phyloP scores from a whole-genome alignment of 1,140 invertebrate species.

The Pinna nobilis region DNA sequence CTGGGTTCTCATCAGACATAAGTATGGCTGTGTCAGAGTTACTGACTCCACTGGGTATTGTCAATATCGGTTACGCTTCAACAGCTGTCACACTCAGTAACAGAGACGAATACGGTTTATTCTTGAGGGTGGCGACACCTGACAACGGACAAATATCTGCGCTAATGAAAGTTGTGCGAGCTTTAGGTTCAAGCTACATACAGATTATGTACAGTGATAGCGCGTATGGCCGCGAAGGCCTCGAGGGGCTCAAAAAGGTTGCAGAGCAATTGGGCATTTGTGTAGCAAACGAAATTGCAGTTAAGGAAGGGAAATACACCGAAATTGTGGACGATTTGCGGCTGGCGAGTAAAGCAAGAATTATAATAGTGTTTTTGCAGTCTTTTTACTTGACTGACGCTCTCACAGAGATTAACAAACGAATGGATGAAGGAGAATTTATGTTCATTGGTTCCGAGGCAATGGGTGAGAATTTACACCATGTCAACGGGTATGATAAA shows the following conservation, averaged over 20 bases:
- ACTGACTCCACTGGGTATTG: slow-evolving; percentile 18
- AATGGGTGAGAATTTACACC: slow-evolving; percentile 25
- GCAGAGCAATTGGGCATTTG: slow-evolving; percentile 25
- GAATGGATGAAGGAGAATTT: slow-evolving; percentile 36
- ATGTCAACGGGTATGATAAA: slow-evolving; percentile 11
- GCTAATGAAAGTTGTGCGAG: slow-evolving; percentile 39
- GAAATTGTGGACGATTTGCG: slow-evolving; percentile 11
- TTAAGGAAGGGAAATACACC: slow-evolving; percentile 16
- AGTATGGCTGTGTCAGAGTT: slow-evolving; percentile 24
- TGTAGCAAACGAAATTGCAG: slow-evolving; percentile 32
- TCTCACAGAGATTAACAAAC: neutral
- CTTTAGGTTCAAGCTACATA: slow-evolving; percentile 24
- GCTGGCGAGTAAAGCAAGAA: slow-evolving; percentile 13
- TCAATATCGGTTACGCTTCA: slow-evolving; percentile 38
- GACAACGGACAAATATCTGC: slow-evolving; percentile 38
- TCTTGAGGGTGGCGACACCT: slow-evolving; percentile 36
- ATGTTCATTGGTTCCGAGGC: slow-evolving; percentile 48
- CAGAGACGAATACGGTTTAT: slow-evolving; percentile 35
- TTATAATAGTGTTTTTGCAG: slow-evolving; percentile 42
- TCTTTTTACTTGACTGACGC: slow-evolving; percentile 21
- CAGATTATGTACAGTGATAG: slow-evolving; percentile 43
- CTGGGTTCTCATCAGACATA: slow-evolving; percentile 26
- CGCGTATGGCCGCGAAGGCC: slow-evolving; percentile 41
- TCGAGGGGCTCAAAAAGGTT: slow-evolving; percentile 5
- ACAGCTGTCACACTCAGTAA: slow-evolving; percentile 41